Evolutionary conservation across 1,140 invertebrate genomes (phyloP), one percentile per base, ranked within the genome.

Genomic region (Harpegnathos saltator): DNA sequence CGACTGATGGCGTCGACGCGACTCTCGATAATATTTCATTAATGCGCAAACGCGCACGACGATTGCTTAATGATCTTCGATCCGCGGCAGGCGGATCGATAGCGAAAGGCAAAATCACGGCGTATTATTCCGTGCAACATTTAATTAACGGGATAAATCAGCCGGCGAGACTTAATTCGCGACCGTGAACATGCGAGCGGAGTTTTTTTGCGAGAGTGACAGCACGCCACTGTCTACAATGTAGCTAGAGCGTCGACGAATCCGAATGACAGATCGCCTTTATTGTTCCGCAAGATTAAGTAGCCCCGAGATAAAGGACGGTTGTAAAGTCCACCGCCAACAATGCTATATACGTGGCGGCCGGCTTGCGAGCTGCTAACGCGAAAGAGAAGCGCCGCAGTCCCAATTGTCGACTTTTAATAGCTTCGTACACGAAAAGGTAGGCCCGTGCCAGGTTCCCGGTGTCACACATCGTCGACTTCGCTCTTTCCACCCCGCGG

Each of bases 371-470:
- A 44, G 38, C 38, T n/a, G n/a, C n/a, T n/a, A 44, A 44, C 38
- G n/a, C n/a, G 15, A 44, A 78, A 59, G 58, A 58, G 48, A 62
- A 86, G 54, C 52, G 26, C 24, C 44, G 17, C 61, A 38, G 50
- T 65, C 65, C 54, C 58, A 73, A 84, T 84, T 75, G 82, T 83
- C 63, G 78, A 85, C 72, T 77, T 85, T 88, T 85, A 88, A 88
- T 89, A 88, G 87, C 68, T 85, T 84, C 29, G 71, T 82, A 84
- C 88, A 88, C 86, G 88, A 84, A 63, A 82, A 72, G 81, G 38
- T 73, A 65, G 74, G 22, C 29, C 54, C 63, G 87, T 89, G 75
- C 75, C 84, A 86, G 87, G 84, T 85, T 83, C 83, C 63, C 33
- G 68, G 59, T 83, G 81, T 88, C 84, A 65, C 86, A 68, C 75